Percentiles rank a stretch among this genome's conserved stretches.
Conservation (phyloP, 37 sponge, comb jelly and placozoan species). For the Lycopodina hypogea region DNA sequence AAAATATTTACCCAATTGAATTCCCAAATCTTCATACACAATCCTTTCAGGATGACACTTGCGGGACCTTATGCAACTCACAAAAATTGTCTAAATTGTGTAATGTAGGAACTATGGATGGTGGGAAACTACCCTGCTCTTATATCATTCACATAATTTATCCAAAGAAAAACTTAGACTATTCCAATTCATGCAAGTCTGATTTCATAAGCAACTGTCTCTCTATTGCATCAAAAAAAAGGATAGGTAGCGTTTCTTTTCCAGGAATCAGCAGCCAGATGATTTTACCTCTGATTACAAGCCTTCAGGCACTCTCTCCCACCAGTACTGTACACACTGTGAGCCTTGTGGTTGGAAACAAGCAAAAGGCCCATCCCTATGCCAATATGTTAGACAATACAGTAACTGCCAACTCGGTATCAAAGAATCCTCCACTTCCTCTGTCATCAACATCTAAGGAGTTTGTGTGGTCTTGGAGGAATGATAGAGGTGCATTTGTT, state of each 20-base stretch:
- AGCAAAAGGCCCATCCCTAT: neutral
- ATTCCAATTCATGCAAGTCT: too few relatives aligned
- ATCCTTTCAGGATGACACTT: neutral
- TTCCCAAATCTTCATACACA: neutral
- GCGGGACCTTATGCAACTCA: neutral
- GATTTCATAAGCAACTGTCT: constrained; percentile 5
- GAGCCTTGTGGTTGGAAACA: neutral
- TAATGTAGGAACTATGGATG: constrained; percentile 40
- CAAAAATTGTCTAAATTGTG: constrained; percentile 6
- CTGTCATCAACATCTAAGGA: neutral
- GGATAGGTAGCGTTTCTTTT: constrained; percentile 41
- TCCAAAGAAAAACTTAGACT: constrained; percentile 43
- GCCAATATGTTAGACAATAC: neutral
- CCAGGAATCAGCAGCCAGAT: constrained; percentile 60
- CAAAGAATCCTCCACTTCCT: too few relatives aligned
- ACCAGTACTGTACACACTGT: constrained; percentile 18
- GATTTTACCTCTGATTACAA: constrained; percentile 23
- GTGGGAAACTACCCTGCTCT: constrained; percentile 58
- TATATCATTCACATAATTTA: constrained; percentile 66
- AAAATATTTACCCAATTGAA: neutral
- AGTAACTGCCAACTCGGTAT: too few relatives aligned
- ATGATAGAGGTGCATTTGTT: constrained; percentile 35
- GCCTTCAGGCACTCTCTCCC: neutral
- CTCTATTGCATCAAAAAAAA: constrained; percentile 1
- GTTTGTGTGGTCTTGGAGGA: constrained; percentile 37